These are phyloP conservation scores for Fistularia tabacaria DNA, from an alignment of 2,797 vertebrate species.

Conservation along the genomic window DNA sequence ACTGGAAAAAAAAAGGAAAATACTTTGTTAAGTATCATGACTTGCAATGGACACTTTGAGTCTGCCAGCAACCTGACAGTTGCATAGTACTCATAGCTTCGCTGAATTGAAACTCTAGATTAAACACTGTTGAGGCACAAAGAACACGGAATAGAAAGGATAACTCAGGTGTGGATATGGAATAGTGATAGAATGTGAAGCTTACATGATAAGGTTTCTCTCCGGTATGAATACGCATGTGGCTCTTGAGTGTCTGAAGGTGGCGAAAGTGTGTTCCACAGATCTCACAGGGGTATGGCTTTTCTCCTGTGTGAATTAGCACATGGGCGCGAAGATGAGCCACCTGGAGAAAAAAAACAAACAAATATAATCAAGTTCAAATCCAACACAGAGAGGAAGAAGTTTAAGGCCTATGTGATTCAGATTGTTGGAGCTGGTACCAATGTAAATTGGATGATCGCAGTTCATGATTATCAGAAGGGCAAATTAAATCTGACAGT, in stretches of 20 bases:
- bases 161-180: conserved; percentile 28
- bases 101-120: conserved; percentile 27
- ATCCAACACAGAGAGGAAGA: not conserved
- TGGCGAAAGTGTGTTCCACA: conserved; percentile 95
- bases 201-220: conserved; percentile 98
- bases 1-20: conserved; percentile 65
- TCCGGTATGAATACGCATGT: conserved; percentile 95
- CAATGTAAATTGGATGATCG: too few relatives aligned
- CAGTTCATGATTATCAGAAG: too few relatives aligned
- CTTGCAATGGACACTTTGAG: not conserved
- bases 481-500: too few relatives aligned
- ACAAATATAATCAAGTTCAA: not conserved
- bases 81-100: not conserved
- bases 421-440: too few relatives aligned
- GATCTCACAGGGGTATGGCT: conserved; percentile 94
- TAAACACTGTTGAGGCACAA: too few relatives aligned
- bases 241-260: conserved; percentile 96
- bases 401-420: too few relatives aligned
- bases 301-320: conserved; percentile 95
- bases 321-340: conserved; percentile 95
- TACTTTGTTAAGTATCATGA: not conserved
- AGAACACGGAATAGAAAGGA: not conserved
- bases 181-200: conserved; percentile 6
- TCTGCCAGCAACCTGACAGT: too few relatives aligned
- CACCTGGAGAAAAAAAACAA: conserved; percentile 53